A percentile compares a stretch with the other conserved stretches of the same genome.
phyloP scores from a whole-genome alignment of 64 coral and sea anemone species.

The Pachyseris speciosa region DNA sequence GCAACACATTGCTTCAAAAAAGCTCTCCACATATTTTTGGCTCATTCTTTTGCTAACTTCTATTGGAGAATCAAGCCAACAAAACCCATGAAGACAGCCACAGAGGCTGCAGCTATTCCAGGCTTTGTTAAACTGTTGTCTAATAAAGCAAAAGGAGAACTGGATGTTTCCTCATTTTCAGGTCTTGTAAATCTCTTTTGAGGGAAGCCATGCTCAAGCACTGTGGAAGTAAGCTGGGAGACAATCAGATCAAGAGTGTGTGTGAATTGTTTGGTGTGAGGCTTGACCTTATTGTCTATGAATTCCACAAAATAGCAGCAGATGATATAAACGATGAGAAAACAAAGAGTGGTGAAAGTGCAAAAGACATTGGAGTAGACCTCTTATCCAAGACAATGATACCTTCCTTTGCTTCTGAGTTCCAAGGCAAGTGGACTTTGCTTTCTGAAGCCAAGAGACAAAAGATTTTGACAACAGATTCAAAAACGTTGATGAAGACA shows the following conservation, averaged over 20 bases:
- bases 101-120: background rate
- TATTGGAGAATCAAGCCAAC: constrained; percentile 50
- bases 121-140: constrained; percentile 9
- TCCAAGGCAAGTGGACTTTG: constrained; percentile 33
- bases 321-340: background rate
- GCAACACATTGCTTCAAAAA: constrained; percentile 31
- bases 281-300: background rate
- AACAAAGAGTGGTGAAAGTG: background rate
- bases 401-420: constrained; percentile 31
- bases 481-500: constrained; percentile 4
- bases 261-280: background rate
- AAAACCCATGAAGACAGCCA: constrained; percentile 7
- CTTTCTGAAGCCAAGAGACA: constrained; percentile 25
- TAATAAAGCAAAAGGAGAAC: background rate
- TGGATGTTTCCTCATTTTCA: background rate
- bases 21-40: constrained; percentile 39
- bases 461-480: constrained; percentile 36
- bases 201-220: constrained; percentile 3
- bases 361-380: background rate
- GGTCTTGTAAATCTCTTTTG: background rate
- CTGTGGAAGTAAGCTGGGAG: constrained; percentile 2
- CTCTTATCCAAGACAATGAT: constrained; percentile 41
- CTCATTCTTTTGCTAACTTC: constrained; percentile 15
- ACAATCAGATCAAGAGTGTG: background rate
- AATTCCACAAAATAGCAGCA: background rate